phyloP scores from a whole-genome alignment of 2,797 vertebrate genomes.

The Cynopterus sphinx region DNA sequence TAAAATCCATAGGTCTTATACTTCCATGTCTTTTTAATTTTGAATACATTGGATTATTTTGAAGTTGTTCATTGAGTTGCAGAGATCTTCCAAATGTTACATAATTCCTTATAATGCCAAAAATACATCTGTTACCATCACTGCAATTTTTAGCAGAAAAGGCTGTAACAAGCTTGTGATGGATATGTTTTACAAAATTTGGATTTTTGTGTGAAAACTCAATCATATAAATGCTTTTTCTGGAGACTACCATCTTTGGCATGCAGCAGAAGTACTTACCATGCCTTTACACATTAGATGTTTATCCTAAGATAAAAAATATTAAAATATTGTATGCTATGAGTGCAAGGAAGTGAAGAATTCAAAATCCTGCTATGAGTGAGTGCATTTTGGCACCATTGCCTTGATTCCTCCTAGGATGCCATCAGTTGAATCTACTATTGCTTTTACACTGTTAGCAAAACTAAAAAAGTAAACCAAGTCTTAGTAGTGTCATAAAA shows the following conservation, averaged over 20 bases:
- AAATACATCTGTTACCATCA: neutral
- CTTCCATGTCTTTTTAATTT: neutral
- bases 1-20: neutral
- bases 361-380: neutral
- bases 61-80: neutral
- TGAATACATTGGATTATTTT: neutral
- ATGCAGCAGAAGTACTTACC: neutral
- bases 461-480: neutral
- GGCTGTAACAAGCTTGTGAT: neutral
- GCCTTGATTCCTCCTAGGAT: neutral
- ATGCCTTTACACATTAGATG: neutral
- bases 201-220: neutral
- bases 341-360: neutral
- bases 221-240: neutral
- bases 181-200: neutral
- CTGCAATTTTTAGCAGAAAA: neutral
- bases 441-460: neutral
- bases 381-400: neutral
- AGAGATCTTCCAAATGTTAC: neutral
- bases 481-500: neutral
- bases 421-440: neutral
- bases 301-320: neutral
- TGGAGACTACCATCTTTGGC: neutral
- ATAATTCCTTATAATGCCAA: neutral
- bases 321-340: neutral